Evolutionary conservation across 1,140 invertebrate genomes (phyloP).

Genomic region (Drosophila novamexicana): DNA sequence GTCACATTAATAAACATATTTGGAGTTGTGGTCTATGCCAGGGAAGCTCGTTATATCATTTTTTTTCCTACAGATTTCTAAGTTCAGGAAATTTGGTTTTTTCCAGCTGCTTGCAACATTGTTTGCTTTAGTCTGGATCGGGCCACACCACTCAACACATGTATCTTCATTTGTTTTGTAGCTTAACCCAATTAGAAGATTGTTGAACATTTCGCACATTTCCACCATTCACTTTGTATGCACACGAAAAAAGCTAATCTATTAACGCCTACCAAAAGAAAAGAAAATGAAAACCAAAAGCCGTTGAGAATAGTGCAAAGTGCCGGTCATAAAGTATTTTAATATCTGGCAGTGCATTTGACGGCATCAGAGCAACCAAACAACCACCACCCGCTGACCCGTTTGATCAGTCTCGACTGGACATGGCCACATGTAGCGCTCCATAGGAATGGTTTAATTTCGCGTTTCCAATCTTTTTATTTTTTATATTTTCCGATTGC

Average conservation of each 20-base stretch:
- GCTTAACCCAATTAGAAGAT: conserved; percentile 41
- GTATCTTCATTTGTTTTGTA: conserved; percentile 23
- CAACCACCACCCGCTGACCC: conserved; percentile 46
- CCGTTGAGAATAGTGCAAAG: conserved; percentile 26
- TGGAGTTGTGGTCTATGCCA: too few relatives aligned
- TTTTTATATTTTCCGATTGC: conserved; percentile 24
- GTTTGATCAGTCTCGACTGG: conserved; percentile 46
- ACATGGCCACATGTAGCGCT: conserved; percentile 45
- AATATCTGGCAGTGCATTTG: conserved; percentile 36
- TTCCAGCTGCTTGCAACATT: conserved; percentile 3
- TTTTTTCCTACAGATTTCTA: too few relatives aligned
- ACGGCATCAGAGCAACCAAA: conserved; percentile 5
- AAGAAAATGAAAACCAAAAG: conserved; percentile 7
- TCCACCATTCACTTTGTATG: conserved; percentile 26
- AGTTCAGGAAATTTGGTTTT: background rate
- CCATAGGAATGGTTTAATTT: conserved; percentile 21
- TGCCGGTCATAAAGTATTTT: conserved; percentile 47
- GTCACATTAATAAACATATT: too few relatives aligned
- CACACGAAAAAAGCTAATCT: conserved; percentile 24
- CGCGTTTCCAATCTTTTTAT: background rate
- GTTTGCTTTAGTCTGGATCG: conserved; percentile 2
- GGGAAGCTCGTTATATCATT: too few relatives aligned
- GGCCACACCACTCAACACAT: background rate
- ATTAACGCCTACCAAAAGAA: conserved; percentile 32
- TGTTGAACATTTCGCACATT: conserved; percentile 49